Evolutionary conservation across 2,797 vertebrate species (phyloP), one percentile per base, ranked within the genome.

Genomic region (Danio kyathit): DNA sequence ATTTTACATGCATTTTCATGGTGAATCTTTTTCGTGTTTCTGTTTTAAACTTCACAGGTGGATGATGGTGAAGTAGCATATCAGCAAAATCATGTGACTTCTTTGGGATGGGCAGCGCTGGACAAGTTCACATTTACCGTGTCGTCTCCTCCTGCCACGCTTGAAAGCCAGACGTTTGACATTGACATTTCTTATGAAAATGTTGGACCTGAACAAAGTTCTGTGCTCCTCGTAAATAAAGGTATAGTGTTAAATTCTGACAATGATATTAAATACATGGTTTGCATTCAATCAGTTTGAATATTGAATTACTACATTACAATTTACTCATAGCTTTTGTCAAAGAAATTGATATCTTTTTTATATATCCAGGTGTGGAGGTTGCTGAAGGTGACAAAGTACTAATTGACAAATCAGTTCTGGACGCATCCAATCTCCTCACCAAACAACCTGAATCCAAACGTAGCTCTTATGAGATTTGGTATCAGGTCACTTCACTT

Each of bases 171-270:
- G 80, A 90, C 91, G 48, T 97, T 97, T 82, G 90, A 57, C 76
- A 90, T 98, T 74, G 91, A 92, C 61, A 94, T 98, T 92, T 98
- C 96, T 0, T 97, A 96, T 84, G 96, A 96, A 86, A 92, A 95
- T 78, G 86, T 80, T 11, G 91, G 93, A 59, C 92, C 93, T 59
- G 91, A 93, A 83, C 85, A 8, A 80, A 94, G 88, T 73, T 96
- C 94, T 65, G 65, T 40, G 72, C 93, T 98, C 82, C 88, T 96
- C 54, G 93, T 94, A 90, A 98, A 97, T 88, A 95, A 93, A 93
- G 96, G 96, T 97, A 93, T 88, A 86, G 64, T 56, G 5, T 79
- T 5, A 38, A 44, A 63, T 73, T 54, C 3, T 40, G 4, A 59
- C 51, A 67, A 65, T 38, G 46, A 67, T 16, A 17, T 38, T 67